phyloP scores from a whole-genome alignment of 2,113 vertebrate genomes.

The Gymnobelideus leadbeateri region DNA sequence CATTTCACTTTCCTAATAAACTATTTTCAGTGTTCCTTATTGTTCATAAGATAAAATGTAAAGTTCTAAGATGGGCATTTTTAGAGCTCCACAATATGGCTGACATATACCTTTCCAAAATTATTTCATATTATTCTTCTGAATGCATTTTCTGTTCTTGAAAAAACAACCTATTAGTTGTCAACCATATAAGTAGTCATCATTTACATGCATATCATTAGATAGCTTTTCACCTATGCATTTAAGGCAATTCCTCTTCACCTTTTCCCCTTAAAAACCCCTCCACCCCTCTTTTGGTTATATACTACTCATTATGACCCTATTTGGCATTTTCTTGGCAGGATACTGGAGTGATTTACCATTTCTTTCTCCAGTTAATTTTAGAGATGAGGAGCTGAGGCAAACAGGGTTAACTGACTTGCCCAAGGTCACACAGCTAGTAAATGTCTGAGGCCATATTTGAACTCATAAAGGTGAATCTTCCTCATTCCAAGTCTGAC shows the following conservation, averaged over 20 bases:
- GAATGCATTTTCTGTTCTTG: not conserved
- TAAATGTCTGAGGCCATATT: too few relatives aligned
- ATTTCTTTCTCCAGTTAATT: too few relatives aligned
- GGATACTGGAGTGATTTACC: too few relatives aligned
- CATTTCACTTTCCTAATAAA: not conserved
- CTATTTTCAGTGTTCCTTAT: not conserved
- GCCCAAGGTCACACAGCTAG: too few relatives aligned
- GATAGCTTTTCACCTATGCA: not conserved
- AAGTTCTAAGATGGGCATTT: not conserved
- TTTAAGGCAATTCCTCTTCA: too few relatives aligned
- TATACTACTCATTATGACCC: too few relatives aligned
- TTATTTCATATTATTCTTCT: not conserved
- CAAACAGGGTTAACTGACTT: too few relatives aligned
- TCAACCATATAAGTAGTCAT: not conserved
- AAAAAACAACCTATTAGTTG: not conserved
- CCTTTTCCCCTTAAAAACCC: not conserved
- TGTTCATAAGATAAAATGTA: not conserved
- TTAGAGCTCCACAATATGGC: not conserved
- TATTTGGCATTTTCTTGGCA: too few relatives aligned
- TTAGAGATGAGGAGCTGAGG: too few relatives aligned
- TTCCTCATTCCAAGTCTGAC: too few relatives aligned
- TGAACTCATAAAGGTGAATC: too few relatives aligned
- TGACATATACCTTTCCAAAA: not conserved
- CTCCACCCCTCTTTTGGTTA: too few relatives aligned
- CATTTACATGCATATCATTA: not conserved